These are phyloP conservation scores for Chloromyia formosa DNA, from an alignment of 2,888 invertebrate genomes.

Conservation along the genomic window DNA sequence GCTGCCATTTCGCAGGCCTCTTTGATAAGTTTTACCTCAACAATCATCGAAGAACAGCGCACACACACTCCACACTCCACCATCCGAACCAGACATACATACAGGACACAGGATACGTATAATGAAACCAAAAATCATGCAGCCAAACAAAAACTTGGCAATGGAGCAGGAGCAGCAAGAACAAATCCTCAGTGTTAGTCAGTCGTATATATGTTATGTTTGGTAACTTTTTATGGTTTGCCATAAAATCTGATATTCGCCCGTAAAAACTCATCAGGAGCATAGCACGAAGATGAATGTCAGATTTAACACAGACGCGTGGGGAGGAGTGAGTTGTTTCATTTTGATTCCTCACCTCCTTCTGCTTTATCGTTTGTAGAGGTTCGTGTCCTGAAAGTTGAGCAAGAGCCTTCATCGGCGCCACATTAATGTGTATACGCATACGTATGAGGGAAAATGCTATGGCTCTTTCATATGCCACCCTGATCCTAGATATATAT, in stretches of 20 bases:
- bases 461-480: too few species aligned
- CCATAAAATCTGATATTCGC: constrained; percentile 15
- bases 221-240: constrained; percentile 17
- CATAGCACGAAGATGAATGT: constrained; percentile 2
- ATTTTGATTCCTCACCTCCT: not conserved
- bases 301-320: not conserved
- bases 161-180: not conserved
- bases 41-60: not conserved
- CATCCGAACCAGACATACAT: not conserved
- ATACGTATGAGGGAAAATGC: too few species aligned
- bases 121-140: not conserved
- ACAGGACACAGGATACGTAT: too few species aligned
- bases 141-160: not conserved
- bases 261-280: constrained; percentile 24
- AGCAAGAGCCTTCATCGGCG: too few species aligned
- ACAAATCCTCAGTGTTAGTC: constrained; percentile 3
- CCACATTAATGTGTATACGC: too few species aligned
- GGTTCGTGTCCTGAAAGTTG: not conserved
- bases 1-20: not conserved
- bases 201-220: too few species aligned
- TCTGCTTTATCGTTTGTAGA: not conserved
- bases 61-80: not conserved
- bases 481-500: too few species aligned
- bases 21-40: not conserved
- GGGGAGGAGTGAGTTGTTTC: not conserved